Base-by-base conservation (phyloP, 2,888 invertebrate species). In the Chymomyza amoena region DNA sequence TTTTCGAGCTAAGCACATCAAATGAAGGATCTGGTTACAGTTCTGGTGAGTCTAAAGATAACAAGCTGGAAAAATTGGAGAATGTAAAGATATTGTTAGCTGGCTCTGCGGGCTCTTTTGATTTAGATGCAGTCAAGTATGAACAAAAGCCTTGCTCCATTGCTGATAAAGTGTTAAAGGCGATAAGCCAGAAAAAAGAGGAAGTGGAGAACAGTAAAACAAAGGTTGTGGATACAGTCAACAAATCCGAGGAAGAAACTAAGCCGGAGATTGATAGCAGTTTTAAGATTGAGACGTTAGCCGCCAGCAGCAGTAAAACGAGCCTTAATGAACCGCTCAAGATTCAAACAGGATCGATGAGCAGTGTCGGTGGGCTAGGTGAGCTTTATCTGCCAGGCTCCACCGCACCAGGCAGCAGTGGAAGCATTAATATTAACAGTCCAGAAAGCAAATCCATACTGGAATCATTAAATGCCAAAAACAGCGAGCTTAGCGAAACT, bases 131-230 rank as follows among this genome's bases (percentile, higher is more conserved):
- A 0, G 88, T 90, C 0, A 91, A 91, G 68, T 87, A 90, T 36
- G 91, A 91, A 61, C 90, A 89, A 56, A 90, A 90, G 64, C 89
- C 90, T n/a, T 93, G 93, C 0, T 94, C 94, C 73, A 94, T 94
- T 79, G 94, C 94, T 0, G 94, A 94, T 77, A 94, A 94, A 84
- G 92, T 94, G 4, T 91, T 94, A 0, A 93, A 94, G 86, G 94
- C 94, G 6, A 89, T 92, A 4, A 91, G 93, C 92, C 90, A 94
- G 92, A 90, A 94, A 92, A 89, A 94, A 92, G 77, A 94, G 92
- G 89, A 91, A 66, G 90, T 92, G 91, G 80, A 91, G 92, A 72
- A 84, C 57, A 90, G 93, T 91, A 65, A 93, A 91, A 66, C 73
- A 39, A 93, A 93, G 92, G 92, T 1, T 20, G 15, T 20, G 10